Evolutionary conservation across 2,113 vertebrate species (phyloP), one percentile per base, ranked within the genome.

Genomic region (Prietella phreatophila): DNA sequence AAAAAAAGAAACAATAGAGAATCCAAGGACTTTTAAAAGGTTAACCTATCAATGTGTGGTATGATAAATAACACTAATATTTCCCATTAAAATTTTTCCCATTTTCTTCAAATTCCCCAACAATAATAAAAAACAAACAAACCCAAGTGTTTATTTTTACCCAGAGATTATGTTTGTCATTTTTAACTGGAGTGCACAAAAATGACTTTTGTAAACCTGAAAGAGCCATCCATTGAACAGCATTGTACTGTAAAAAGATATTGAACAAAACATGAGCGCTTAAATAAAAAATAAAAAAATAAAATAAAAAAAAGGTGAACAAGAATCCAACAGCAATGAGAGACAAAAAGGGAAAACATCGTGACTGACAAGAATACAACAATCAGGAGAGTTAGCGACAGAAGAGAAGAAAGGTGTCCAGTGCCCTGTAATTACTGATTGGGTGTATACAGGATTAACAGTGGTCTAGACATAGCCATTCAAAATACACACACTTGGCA

Each of bases 401-500:
- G 2, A 27, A 11, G 82, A 85, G 86, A 80, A 89, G 87, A 87
- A 78, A 87, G 86, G 85, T 69, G 71, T 88, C 20, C 88, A 55
- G 85, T 39, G 73, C 87, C 88, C 89, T 92, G 87, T 90, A 91
- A 91, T 91, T 92, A 91, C 89, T 69, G 79, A 90, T 80, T 88
- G 81, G 83, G 84, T 90, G 86, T 89, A 89, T 91, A 86, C 89
- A 90, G 91, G 93, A 91, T 92, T 88, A 91, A 91, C 73, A 63
- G 84, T 65, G 65, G 91, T 91, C 88, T 90, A 90, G 87, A 88
- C 86, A 86, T 69, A 91, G 88, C 86, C 82, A 90, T 91, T 89
- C 78, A 86, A 90, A 86, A 91, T 82, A 78, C 56, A 84, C 85
- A 88, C 81, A 61, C 82, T 90, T 91, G 84, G 90, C 87, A 87